A percentile compares a stretch with the other conserved stretches of the same genome.
Evolutionary conservation across 1,140 invertebrate species (phyloP).

Genomic region (Copidosoma floridanum): DNA sequence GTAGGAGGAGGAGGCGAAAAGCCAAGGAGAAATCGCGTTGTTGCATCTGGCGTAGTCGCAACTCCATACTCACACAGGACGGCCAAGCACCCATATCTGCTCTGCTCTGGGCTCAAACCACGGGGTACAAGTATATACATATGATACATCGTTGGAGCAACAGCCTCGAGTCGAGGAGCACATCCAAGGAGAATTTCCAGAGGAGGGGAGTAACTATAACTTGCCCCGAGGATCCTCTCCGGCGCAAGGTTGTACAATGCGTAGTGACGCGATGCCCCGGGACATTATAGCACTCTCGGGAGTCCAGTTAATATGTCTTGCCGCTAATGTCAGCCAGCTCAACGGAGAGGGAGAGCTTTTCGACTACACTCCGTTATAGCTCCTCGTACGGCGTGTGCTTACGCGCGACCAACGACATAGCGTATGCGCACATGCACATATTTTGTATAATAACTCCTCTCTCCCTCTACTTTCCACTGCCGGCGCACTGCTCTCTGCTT

Average conservation of each 20-base stretch:
- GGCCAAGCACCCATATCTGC: too few species aligned
- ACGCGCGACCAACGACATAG: not conserved
- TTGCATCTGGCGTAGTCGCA: too few species aligned
- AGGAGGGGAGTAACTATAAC: conserved; percentile 21
- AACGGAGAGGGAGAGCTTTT: conserved; percentile 26
- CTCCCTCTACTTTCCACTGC: too few species aligned
- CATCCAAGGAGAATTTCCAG: conserved; percentile 8
- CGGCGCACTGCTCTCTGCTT: too few species aligned
- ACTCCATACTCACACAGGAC: too few species aligned
- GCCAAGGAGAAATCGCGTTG: too few species aligned
- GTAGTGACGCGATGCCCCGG: conserved; percentile 30
- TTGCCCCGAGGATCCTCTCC: conserved; percentile 3
- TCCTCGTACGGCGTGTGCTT: too few species aligned
- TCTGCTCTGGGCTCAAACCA: too few species aligned
- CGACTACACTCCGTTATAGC: conserved; percentile 7
- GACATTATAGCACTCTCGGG: conserved; percentile 38
- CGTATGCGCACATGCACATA: not conserved
- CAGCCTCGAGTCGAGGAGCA: not conserved
- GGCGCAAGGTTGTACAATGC: conserved; percentile 26
- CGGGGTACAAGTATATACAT: too few species aligned
- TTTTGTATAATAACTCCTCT: not conserved
- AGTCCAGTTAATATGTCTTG: conserved; percentile 39
- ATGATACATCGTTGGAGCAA: too few species aligned
- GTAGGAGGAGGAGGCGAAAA: too few species aligned
- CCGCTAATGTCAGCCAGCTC: conserved; percentile 17